A percentile compares a stretch with the other conserved stretches of the same genome.
phyloP scores from a whole-genome alignment of 2,113 vertebrate genomes.

The Megaleporinus macrocephalus region DNA sequence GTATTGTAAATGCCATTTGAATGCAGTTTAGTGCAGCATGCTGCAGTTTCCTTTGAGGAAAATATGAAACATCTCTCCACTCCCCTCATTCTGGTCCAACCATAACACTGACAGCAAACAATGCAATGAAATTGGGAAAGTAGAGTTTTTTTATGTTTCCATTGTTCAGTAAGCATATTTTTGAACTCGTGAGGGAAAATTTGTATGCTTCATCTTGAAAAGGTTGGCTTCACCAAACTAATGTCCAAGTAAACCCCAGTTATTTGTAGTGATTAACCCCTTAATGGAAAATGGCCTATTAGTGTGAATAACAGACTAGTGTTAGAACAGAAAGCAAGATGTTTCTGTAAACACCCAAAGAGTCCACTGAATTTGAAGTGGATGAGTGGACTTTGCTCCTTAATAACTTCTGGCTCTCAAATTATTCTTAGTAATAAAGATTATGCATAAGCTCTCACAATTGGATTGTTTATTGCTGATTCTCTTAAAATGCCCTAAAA shows the following conservation, averaged over 20 bases:
- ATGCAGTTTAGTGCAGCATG: slow-evolving; percentile 30
- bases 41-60: slow-evolving; percentile 35
- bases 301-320: neutral
- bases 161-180: neutral
- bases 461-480: slow-evolving; percentile 24
- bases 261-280: neutral
- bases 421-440: neutral
- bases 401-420: neutral
- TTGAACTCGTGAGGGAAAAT: neutral
- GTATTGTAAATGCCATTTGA: slow-evolving; percentile 15
- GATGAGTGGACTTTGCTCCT: neutral
- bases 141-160: neutral
- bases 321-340: neutral
- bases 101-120: slow-evolving; percentile 22
- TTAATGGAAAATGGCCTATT: neutral
- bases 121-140: neutral
- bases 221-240: neutral
- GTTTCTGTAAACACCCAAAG: slow-evolving; percentile 22
- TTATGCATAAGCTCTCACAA: slow-evolving; percentile 19
- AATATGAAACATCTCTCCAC: neutral
- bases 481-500: slow-evolving; percentile 4
- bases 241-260: neutral
- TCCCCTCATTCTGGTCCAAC: slow-evolving; percentile 21
- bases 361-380: neutral
- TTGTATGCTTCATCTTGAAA: neutral